Conservation (phyloP, 2,888 invertebrate genomes). For the Erannis defoliaria region DNA sequence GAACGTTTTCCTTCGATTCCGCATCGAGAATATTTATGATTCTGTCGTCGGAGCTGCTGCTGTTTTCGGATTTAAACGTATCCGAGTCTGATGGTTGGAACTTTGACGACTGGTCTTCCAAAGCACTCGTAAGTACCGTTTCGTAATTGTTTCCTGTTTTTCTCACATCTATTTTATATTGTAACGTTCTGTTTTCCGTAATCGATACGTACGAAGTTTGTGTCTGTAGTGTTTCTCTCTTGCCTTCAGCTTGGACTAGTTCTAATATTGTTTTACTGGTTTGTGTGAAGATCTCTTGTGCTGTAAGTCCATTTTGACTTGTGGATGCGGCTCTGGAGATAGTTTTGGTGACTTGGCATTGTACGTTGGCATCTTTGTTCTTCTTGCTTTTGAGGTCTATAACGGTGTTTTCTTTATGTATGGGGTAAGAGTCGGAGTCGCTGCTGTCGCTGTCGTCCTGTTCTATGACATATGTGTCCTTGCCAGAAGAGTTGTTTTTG, state of each 20-base stretch:
- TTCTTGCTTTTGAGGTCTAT: slow-evolving; percentile 50
- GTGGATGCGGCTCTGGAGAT: slow-evolving; percentile 48
- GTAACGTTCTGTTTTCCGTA: slow-evolving; percentile 66
- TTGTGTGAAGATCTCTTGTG: slow-evolving; percentile 82
- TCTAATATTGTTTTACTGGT: slow-evolving; percentile 87
- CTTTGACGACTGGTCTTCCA: slow-evolving; percentile 66
- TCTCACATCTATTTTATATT: slow-evolving; percentile 63
- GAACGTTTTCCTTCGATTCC: slow-evolving; percentile 53
- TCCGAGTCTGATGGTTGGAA: slow-evolving; percentile 56
- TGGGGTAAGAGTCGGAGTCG: slow-evolving; percentile 62
- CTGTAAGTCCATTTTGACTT: slow-evolving; percentile 54
- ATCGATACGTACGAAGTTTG: slow-evolving; percentile 77
- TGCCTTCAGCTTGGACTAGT: slow-evolving; percentile 70
- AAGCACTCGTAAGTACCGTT: slow-evolving; percentile 38
- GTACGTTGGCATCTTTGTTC: slow-evolving; percentile 43
- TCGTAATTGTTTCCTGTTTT: slow-evolving; percentile 25
- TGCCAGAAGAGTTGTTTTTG: slow-evolving; percentile 73
- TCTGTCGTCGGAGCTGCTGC: slow-evolving; percentile 52
- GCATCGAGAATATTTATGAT: slow-evolving; percentile 51
- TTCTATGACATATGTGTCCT: slow-evolving; percentile 76
- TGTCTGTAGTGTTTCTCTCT: slow-evolving; percentile 64
- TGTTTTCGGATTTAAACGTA: slow-evolving; percentile 49
- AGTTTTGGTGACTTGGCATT: slow-evolving; percentile 43
- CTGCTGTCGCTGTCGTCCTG: slow-evolving; percentile 72
- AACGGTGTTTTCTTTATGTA: slow-evolving; percentile 52